Base-by-base conservation (phyloP, 1,140 invertebrate genomes). In the Drosophila bocki region DNA sequence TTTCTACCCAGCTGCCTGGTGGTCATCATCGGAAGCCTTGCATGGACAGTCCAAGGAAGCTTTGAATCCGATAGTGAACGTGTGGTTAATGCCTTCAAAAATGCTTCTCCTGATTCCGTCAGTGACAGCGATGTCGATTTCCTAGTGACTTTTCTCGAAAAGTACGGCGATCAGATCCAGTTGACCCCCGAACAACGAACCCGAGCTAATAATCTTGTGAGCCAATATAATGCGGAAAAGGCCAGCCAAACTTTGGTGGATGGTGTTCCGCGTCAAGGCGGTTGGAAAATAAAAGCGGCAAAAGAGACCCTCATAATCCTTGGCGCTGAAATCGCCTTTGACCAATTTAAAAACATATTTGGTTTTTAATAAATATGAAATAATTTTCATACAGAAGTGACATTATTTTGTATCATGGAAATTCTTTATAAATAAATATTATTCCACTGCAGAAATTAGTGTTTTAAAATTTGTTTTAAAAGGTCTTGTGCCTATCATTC, bases 1-100 rank as follows among this genome's bases (percentile, higher is more conserved):
- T 33, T 51, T 12, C 29, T 51, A 0, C 1, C n/a, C 7, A 53
- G 50, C 50, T 53, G 50, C 50, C 11, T 53, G 50, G 50, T 53
- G 32, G 29, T 19, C 32, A 53, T 53, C 50, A 53, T 53, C 11
- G 50, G 50, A 53, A 35, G 32, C 32, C 50, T 53, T 3, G 11
- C n/a, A 1, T 53, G 50, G n/a, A 19, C 50, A 19, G 32, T 17
- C 7, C 29, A 12, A 13, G 7, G 11, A 0, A 3, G 8, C 11
- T 53, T 53, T 13, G 32, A 53, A 3, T 3, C 50, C 13, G 50
- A 35, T 1, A 53, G 17, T 7, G 3, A 3, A 3, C 50, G 29
- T 6, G 29, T 53, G 11, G 8, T 51, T 51, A 3, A 1, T 17
- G 15, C 1, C 15, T 51, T 6, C 15, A 32, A 17, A 32, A 17